These are phyloP conservation scores for Dermatophagoides farinae DNA, from an alignment of 1,140 invertebrate genomes.

Conservation along the genomic window DNA sequence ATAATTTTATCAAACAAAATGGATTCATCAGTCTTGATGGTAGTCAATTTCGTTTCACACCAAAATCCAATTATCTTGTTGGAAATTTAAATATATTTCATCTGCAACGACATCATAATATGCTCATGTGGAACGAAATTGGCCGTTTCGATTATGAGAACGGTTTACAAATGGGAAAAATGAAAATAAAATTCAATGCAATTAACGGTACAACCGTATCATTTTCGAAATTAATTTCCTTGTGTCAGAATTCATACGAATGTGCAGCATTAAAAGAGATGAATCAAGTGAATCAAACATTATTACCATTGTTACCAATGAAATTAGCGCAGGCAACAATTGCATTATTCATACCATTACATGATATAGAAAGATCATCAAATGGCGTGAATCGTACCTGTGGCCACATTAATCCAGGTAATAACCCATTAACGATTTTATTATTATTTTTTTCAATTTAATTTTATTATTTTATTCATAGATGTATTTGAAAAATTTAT, in stretches of 20 bases:
- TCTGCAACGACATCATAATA: conserved; percentile 15
- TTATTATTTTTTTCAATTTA: not conserved
- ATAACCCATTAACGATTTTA: not conserved
- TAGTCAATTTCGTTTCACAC: conserved; percentile 17
- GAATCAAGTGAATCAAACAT: not conserved
- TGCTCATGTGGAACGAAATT: conserved; percentile 6
- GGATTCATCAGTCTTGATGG: conserved; percentile 20
- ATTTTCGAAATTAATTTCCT: not conserved
- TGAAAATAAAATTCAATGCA: not conserved
- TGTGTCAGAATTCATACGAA: not conserved
- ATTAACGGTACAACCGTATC: not conserved
- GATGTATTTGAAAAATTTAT: conserved; percentile 20
- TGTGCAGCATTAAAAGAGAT: not conserved
- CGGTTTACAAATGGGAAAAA: not conserved
- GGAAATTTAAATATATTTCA: conserved; percentile 22
- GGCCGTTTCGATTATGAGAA: not conserved
- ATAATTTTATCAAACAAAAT: conserved; percentile 14
- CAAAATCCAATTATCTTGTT: conserved; percentile 15
- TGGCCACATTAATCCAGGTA: not conserved
- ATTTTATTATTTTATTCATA: not conserved
- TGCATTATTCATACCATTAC: not conserved
- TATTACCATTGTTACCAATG: not conserved
- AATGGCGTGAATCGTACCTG: not conserved
- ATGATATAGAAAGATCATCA: not conserved
- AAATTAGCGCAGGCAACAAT: not conserved